phyloP scores from a whole-genome alignment of 2,797 vertebrate genomes.

The Pyrocephalus nanus region DNA sequence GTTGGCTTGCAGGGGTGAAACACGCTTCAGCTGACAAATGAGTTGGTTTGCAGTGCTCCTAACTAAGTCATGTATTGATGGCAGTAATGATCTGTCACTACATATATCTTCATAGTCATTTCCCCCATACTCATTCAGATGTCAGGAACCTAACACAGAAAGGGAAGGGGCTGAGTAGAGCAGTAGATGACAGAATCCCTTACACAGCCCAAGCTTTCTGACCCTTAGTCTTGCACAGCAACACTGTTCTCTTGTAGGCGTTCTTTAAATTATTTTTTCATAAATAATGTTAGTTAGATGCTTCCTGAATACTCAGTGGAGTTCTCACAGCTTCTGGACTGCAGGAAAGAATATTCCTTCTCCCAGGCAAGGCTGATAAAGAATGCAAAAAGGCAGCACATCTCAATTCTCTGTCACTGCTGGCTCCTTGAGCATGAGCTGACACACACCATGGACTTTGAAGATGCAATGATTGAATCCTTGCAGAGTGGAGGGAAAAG shows the following conservation, averaged over 20 bases:
- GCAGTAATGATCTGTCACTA: slow-evolving; percentile 1
- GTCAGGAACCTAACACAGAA: neutral
- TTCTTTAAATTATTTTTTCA: slow-evolving; percentile 20
- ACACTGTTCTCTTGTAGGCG: neutral
- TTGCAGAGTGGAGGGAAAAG: neutral
- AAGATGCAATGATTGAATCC: slow-evolving; percentile 24
- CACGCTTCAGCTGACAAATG: neutral
- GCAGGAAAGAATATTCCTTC: slow-evolving; percentile 24
- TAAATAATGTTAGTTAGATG: slow-evolving; percentile 29
- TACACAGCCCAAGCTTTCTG: neutral
- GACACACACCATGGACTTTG: slow-evolving; percentile 7
- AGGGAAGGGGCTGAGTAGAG: neutral
- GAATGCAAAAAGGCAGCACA: slow-evolving; percentile 5
- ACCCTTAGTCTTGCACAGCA: neutral
- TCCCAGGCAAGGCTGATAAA: slow-evolving; percentile 15
- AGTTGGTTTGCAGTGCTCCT: neutral
- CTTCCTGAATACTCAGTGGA: neutral
- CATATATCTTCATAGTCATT: neutral
- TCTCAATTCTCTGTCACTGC: slow-evolving; percentile 47
- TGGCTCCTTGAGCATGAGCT: slow-evolving; percentile 38
- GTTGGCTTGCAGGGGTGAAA: neutral
- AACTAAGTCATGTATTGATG: neutral
- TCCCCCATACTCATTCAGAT: neutral
- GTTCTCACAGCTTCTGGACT: neutral
- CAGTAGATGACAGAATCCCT: neutral